These are phyloP conservation scores for Ameiurus melas DNA, from an alignment of 2,113 vertebrate species.

Conservation along the genomic window DNA sequence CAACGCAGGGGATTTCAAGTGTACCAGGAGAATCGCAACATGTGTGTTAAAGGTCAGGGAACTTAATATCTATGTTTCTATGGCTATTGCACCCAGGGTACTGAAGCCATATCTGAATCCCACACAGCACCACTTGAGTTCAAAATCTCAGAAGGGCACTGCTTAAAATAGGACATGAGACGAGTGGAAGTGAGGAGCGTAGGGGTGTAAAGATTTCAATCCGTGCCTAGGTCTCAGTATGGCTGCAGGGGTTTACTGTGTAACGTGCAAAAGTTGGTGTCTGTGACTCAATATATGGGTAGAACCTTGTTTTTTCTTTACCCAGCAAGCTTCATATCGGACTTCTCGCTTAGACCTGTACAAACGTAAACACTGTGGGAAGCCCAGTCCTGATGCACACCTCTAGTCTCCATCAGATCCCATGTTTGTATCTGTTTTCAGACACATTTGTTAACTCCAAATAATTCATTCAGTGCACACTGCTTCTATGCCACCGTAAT, in stretches of 20 bases:
- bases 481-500: neutral
- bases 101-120: neutral
- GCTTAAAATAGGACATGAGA: neutral
- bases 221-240: neutral
- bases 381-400: neutral
- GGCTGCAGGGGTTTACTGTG: neutral
- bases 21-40: neutral
- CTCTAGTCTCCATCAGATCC: too few species aligned
- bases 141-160: neutral
- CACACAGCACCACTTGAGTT: neutral
- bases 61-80: neutral
- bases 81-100: neutral
- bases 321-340: neutral
- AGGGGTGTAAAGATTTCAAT: neutral
- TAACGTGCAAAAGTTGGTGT: neutral
- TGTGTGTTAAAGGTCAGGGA: neutral
- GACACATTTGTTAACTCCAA: neutral
- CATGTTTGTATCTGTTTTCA: neutral
- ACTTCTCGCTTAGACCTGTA: too few species aligned
- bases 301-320: neutral
- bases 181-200: neutral
- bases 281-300: neutral
- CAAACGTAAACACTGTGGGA: neutral
- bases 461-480: neutral
- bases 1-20: neutral